phyloP scores from a whole-genome alignment of 30 jellyfish, hydroid and myxozoan species.

The Cassiopea andromeda region DNA sequence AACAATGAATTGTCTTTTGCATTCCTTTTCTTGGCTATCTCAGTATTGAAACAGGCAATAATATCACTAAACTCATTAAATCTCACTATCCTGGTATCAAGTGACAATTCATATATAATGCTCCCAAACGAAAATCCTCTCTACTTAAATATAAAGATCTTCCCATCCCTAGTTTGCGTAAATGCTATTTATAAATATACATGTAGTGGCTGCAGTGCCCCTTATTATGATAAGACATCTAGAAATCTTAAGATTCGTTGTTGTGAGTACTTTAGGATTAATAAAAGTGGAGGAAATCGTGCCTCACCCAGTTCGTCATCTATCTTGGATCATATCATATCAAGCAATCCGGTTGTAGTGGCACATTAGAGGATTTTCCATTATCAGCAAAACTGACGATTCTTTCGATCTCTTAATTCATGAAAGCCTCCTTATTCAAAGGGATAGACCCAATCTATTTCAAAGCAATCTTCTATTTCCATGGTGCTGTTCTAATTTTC shows the following conservation, averaged over 20 bases:
- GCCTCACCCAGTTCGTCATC: neutral
- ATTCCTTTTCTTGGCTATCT: neutral
- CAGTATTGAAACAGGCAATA: neutral
- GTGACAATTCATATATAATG: neutral
- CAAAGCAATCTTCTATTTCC: neutral
- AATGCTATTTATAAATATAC: neutral
- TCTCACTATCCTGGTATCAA: neutral
- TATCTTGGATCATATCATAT: neutral
- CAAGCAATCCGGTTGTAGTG: neutral
- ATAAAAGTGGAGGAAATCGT: neutral
- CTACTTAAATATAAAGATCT: neutral
- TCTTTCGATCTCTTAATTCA: neutral
- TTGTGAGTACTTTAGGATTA: neutral
- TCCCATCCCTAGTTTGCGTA: neutral
- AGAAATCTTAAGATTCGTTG: constrained; percentile 6
- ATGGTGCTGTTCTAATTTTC: neutral
- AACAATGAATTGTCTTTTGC: neutral
- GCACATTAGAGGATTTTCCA: neutral
- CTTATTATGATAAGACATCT: constrained; percentile 3
- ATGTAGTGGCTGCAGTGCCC: neutral
- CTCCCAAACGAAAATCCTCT: neutral
- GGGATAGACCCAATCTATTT: neutral
- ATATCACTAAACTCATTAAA: neutral
- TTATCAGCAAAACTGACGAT: neutral
- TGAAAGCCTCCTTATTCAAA: neutral